A percentile compares a stretch with the other conserved stretches of the same genome.
These are phyloP conservation scores for Enteromius thamalakanensis DNA, from an alignment of 2,797 vertebrate genomes.

Conservation along the genomic window DNA sequence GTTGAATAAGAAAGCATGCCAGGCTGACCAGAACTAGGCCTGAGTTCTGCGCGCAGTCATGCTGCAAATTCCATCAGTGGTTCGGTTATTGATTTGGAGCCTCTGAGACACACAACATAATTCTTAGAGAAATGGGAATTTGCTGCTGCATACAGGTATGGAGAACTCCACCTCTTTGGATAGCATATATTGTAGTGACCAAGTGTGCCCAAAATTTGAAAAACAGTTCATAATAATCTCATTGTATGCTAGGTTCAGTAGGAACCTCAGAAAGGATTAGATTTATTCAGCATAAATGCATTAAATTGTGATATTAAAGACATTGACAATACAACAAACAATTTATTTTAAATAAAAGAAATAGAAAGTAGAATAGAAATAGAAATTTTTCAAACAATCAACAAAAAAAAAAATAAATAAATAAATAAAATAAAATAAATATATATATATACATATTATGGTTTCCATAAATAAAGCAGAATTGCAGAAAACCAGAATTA, in stretches of 20 bases:
- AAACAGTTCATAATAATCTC: not conserved
- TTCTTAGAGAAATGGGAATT: conserved; percentile 65
- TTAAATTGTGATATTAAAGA: not conserved
- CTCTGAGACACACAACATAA: conserved; percentile 74
- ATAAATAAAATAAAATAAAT: no score
- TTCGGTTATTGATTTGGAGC: conserved; percentile 77
- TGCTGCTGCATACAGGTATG: conserved; percentile 14
- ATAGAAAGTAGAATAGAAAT: no score
- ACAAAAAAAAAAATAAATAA: no score
- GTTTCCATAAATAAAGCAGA: not conserved
- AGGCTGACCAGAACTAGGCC: conserved; percentile 62
- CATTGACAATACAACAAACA: not conserved
- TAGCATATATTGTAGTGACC: not conserved
- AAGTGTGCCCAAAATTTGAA: not conserved
- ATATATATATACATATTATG: no score
- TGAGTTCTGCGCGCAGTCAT: conserved; percentile 68
- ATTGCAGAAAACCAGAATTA: no score
- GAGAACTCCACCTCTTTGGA: conserved; percentile 9
- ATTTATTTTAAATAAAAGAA: not conserved
- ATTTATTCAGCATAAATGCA: not conserved
- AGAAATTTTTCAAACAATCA: not conserved
- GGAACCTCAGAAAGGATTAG: not conserved
- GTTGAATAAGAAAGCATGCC: conserved; percentile 60
- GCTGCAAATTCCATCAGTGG: conserved; percentile 79
- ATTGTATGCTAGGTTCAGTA: not conserved